phyloP scores from a whole-genome alignment of 2,797 vertebrate genomes.

The Leptodactylus fallax region DNA sequence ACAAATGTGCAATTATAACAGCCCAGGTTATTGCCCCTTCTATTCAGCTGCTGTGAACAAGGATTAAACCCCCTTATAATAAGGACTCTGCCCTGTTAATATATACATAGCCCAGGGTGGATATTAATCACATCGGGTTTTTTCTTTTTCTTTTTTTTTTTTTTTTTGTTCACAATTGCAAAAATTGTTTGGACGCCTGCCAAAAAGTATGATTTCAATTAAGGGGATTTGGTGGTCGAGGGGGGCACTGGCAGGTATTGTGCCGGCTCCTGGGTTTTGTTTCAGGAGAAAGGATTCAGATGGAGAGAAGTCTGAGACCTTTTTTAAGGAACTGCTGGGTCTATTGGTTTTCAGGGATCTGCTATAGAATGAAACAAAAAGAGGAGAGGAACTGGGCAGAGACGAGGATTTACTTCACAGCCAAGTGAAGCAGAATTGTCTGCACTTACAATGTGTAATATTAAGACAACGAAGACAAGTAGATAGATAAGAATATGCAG shows the following conservation, averaged over 20 bases:
- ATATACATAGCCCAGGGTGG: slow-evolving; percentile 44
- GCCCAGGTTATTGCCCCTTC: slow-evolving; percentile 32
- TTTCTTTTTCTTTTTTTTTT: slow-evolving; percentile 18
- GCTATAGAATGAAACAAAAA: slow-evolving; percentile 33
- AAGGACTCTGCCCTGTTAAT: slow-evolving; percentile 19
- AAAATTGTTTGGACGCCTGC: slow-evolving; percentile 53
- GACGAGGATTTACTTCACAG: slow-evolving; percentile 5
- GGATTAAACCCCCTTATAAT: slow-evolving; percentile 45
- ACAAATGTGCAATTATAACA: slow-evolving; percentile 21
- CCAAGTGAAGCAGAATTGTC: slow-evolving; percentile 14
- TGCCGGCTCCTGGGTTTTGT: slow-evolving; percentile 44
- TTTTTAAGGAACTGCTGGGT: slow-evolving; percentile 30
- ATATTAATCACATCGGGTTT: slow-evolving; percentile 46
- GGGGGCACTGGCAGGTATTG: slow-evolving; percentile 47
- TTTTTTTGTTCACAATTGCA: slow-evolving; percentile 51
- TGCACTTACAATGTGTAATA: neutral
- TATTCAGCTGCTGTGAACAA: slow-evolving; percentile 45
- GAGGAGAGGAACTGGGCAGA: neutral
- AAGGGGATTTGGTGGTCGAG: slow-evolving; percentile 41
- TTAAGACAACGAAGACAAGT: neutral
- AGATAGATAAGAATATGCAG: neutral
- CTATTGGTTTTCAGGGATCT: slow-evolving; percentile 39
- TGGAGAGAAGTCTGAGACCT: slow-evolving; percentile 37
- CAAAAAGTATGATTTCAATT: slow-evolving; percentile 58
- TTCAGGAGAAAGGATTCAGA: slow-evolving; percentile 40